Evolutionary conservation across 2,797 vertebrate genomes (phyloP).

Genomic region (Scleropages formosus): DNA sequence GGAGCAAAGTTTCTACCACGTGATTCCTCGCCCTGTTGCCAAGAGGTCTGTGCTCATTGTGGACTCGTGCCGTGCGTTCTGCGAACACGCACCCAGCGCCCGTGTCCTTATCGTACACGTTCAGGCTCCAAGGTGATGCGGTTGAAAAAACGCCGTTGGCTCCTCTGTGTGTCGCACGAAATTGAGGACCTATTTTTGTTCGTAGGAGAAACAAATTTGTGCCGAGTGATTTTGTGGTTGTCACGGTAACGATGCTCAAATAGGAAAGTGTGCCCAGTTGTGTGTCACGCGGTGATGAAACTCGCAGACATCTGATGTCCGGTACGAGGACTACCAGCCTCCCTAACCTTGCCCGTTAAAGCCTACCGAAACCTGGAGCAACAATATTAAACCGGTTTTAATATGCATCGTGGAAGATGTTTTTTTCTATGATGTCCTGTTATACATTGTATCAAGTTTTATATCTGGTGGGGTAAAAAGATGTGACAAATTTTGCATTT

Average conservation of each 20-base stretch:
- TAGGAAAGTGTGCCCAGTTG: slow-evolving; percentile 9
- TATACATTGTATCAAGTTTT: too few species aligned
- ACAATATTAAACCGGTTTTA: background rate
- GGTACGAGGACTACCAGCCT: background rate
- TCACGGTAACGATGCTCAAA: background rate
- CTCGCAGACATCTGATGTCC: background rate
- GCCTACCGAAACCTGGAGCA: background rate
- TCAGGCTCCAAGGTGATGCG: background rate
- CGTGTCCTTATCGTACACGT: background rate
- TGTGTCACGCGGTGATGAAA: background rate
- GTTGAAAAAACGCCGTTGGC: slow-evolving; percentile 3
- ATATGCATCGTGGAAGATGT: background rate
- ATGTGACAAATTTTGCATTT: too few species aligned
- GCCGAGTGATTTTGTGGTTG: slow-evolving; percentile 6
- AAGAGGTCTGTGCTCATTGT: background rate
- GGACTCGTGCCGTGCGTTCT: background rate
- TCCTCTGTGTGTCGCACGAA: background rate
- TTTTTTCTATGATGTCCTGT: background rate
- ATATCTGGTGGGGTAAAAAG: too few species aligned
- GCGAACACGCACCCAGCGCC: background rate
- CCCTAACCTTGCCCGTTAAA: background rate
- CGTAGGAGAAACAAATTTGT: background rate
- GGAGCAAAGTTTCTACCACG: too few species aligned
- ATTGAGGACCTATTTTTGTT: background rate
- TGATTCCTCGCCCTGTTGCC: background rate